Percentiles rank a stretch among this genome's conserved stretches.
These are phyloP conservation scores for Macrosteles quadrilineatus DNA, from an alignment of 1,140 invertebrate genomes.

Conservation along the genomic window DNA sequence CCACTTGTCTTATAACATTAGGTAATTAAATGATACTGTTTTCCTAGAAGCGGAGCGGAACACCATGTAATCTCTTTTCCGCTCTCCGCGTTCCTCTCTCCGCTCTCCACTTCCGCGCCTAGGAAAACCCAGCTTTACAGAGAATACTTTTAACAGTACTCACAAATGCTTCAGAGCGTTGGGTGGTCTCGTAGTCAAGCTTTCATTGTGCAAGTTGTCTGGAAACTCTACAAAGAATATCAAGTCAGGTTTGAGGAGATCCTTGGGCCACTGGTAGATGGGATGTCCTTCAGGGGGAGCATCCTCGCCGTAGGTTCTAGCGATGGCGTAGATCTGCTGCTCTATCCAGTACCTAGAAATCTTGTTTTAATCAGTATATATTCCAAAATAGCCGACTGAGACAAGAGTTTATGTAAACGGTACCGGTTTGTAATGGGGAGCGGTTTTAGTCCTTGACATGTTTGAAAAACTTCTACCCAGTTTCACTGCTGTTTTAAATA, in stretches of 20 bases:
- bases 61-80: too few relatives aligned
- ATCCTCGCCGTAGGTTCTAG: not conserved
- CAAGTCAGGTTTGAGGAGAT: slow-evolving; percentile 2
- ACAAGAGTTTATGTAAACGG: too few relatives aligned
- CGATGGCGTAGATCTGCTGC: not conserved
- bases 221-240: slow-evolving; percentile 14
- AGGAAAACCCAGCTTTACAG: not conserved
- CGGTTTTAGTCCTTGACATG: too few relatives aligned
- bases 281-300: not conserved
- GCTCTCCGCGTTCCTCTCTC: too few relatives aligned
- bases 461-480: too few relatives aligned
- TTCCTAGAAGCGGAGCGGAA: too few relatives aligned
- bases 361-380: too few relatives aligned
- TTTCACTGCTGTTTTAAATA: too few relatives aligned
- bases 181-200: not conserved
- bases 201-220: not conserved
- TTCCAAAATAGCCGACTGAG: too few relatives aligned
- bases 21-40: not conserved
- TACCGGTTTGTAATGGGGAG: too few relatives aligned
- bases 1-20: not conserved
- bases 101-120: too few relatives aligned
- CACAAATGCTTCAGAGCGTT: not conserved
- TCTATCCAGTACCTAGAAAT: slow-evolving; percentile 1
- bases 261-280: not conserved
- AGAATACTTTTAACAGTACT: not conserved